Evolutionary conservation across 2,797 vertebrate species (phyloP).

Genomic region (Lacerta viridis): DNA sequence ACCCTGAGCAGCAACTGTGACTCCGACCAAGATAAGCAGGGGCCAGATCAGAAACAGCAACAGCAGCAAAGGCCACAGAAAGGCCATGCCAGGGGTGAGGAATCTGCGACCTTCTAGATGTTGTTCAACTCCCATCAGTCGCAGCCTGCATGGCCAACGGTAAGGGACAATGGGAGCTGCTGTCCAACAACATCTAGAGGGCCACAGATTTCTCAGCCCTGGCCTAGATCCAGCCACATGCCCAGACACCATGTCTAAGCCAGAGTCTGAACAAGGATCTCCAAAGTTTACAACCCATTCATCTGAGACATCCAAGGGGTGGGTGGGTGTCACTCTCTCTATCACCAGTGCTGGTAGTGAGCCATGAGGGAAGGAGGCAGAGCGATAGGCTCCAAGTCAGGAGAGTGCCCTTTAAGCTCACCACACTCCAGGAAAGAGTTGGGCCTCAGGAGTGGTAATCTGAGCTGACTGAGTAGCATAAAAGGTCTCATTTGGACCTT

Average conservation of each 20-base stretch:
- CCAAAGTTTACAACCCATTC: background rate
- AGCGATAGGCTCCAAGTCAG: background rate
- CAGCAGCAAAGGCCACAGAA: background rate
- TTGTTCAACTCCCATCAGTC: no score
- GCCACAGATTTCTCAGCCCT: no score
- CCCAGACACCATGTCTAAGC: background rate
- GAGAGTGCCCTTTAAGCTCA: background rate
- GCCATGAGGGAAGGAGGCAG: background rate
- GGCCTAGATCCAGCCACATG: background rate
- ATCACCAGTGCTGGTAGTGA: background rate
- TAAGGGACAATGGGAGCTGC: no score
- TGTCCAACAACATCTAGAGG: no score
- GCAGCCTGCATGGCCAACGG: no score
- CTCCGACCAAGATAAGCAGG: background rate
- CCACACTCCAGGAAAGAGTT: background rate
- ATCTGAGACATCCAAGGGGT: background rate
- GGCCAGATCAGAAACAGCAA: background rate
- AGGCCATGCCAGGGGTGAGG: no score
- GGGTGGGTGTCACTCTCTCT: background rate
- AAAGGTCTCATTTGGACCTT: background rate
- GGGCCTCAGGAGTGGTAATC: no score
- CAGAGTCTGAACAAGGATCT: background rate
- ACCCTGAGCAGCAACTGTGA: background rate
- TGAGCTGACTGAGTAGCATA: background rate
- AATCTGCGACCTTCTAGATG: no score